Percentiles rank a stretch among this genome's conserved stretches.
phyloP scores from a whole-genome alignment of 2,888 invertebrate genomes.

The Andrena minutula region DNA sequence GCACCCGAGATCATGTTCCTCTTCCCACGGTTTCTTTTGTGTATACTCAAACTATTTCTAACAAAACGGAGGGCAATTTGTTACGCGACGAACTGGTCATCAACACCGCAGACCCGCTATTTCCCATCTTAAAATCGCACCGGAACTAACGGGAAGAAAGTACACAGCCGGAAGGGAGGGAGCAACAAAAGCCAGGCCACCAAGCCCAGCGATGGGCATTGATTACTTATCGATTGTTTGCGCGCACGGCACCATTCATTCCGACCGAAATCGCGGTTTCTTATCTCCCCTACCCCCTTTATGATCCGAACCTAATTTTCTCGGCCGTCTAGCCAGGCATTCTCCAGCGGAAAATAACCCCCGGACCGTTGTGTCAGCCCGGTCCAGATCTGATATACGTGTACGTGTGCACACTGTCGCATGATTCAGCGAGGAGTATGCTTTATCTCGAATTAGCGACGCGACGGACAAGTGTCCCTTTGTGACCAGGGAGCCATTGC shows the following conservation, averaged over 20 bases:
- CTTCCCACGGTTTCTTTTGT: constrained; percentile 6
- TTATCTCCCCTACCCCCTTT: constrained; percentile 45
- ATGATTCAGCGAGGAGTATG: constrained; percentile 40
- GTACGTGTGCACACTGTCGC: not conserved
- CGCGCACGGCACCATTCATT: constrained; percentile 53
- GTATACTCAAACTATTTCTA: not conserved
- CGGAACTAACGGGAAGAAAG: not conserved
- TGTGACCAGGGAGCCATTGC: constrained; percentile 9
- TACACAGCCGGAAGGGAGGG: not conserved
- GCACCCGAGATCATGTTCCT: not conserved
- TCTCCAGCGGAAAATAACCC: constrained; percentile 40
- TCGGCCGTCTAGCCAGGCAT: constrained; percentile 42
- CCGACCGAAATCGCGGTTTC: constrained; percentile 66
- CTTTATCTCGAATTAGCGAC: constrained; percentile 40
- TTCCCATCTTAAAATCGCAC: constrained; percentile 26
- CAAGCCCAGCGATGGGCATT: constrained; percentile 39
- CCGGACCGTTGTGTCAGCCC: not conserved
- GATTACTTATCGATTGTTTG: constrained; percentile 73
- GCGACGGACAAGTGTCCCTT: constrained; percentile 25
- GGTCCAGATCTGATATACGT: constrained; percentile 27
- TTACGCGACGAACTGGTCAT: constrained; percentile 1
- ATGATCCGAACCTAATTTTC: constrained; percentile 51
- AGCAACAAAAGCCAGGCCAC: constrained; percentile 17
- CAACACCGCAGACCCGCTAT: constrained; percentile 15
- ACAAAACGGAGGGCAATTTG: not conserved